Evolutionary conservation across 2,113 vertebrate species (phyloP).

Genomic region (Caretta caretta): DNA sequence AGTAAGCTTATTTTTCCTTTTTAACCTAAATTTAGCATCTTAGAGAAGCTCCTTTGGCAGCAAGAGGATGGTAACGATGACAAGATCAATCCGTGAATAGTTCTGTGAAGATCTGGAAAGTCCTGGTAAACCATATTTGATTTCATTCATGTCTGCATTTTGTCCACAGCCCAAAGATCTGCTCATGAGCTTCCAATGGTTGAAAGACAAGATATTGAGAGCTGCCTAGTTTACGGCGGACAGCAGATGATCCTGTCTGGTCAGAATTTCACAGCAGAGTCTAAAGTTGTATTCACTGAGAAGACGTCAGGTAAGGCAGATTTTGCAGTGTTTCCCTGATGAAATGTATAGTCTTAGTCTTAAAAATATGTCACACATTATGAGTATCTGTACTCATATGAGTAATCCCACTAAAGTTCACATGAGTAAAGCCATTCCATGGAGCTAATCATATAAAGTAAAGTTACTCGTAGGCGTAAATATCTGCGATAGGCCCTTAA

Average conservation of each 20-base stretch:
- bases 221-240: constrained; percentile 94
- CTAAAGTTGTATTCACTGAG: constrained; percentile 95
- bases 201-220: constrained; percentile 95
- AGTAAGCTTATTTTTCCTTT: constrained; percentile 77
- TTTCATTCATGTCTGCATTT: constrained; percentile 72
- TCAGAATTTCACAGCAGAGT: constrained; percentile 97
- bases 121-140: constrained; percentile 60
- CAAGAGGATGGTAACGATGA: constrained; percentile 62
- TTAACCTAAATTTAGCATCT: constrained; percentile 71
- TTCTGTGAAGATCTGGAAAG: constrained; percentile 76
- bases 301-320: constrained; percentile 90
- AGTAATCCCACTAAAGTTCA: background rate
- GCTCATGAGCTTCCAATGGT: constrained; percentile 98
- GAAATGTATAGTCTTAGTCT: background rate
- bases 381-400: background rate
- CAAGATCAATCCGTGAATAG: constrained; percentile 68
- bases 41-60: constrained; percentile 72
- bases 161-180: constrained; percentile 91
- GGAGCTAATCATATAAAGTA: background rate
- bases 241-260: constrained; percentile 98
- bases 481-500: background rate
- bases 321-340: background rate
- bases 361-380: background rate
- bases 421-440: background rate
- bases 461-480: background rate